A percentile compares a stretch with the other conserved stretches of the same genome.
These are phyloP conservation scores for Lindbergichthys nudifrons DNA, from an alignment of 2,797 vertebrate species.

Conservation along the genomic window DNA sequence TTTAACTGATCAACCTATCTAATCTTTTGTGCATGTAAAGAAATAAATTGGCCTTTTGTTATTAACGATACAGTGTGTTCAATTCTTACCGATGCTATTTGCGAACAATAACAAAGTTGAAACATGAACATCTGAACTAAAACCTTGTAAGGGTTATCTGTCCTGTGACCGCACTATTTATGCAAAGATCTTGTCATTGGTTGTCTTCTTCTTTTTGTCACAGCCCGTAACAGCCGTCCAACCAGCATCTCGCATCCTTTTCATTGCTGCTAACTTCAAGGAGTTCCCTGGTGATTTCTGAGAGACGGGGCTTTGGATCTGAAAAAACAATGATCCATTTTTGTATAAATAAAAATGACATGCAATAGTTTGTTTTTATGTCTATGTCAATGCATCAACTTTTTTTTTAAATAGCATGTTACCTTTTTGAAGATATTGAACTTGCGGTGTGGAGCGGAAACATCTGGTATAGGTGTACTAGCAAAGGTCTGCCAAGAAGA, in stretches of 20 bases:
- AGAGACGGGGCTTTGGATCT: slow-evolving; percentile 73
- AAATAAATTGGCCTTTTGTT: not conserved
- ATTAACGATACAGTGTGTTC: not conserved
- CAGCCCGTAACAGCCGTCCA: slow-evolving; percentile 89
- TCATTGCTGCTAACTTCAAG: slow-evolving; percentile 86
- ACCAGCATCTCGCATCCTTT: slow-evolving; percentile 89
- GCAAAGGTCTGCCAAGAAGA: slow-evolving; percentile 81
- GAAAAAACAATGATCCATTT: slow-evolving; percentile 12
- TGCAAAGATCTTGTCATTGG: slow-evolving; percentile 88
- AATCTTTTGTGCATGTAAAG: slow-evolving; percentile 59
- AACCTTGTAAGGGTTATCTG: not conserved
- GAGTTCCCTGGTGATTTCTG: slow-evolving; percentile 83
- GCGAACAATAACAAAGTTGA: slow-evolving; percentile 46
- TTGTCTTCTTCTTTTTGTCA: slow-evolving; percentile 90
- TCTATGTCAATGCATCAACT: not conserved
- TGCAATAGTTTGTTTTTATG: not conserved
- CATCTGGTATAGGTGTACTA: slow-evolving; percentile 69
- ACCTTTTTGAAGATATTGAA: slow-evolving; percentile 81
- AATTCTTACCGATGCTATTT: slow-evolving; percentile 15
- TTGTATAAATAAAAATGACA: not conserved
- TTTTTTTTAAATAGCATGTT: slow-evolving; percentile 31
- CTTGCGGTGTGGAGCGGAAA: slow-evolving; percentile 60
- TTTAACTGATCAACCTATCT: slow-evolving; percentile 5
- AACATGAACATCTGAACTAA: slow-evolving; percentile 8
- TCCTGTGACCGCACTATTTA: slow-evolving; percentile 62